These are phyloP conservation scores for Elephas maximus DNA, from an alignment of 2,113 vertebrate species.

Conservation along the genomic window DNA sequence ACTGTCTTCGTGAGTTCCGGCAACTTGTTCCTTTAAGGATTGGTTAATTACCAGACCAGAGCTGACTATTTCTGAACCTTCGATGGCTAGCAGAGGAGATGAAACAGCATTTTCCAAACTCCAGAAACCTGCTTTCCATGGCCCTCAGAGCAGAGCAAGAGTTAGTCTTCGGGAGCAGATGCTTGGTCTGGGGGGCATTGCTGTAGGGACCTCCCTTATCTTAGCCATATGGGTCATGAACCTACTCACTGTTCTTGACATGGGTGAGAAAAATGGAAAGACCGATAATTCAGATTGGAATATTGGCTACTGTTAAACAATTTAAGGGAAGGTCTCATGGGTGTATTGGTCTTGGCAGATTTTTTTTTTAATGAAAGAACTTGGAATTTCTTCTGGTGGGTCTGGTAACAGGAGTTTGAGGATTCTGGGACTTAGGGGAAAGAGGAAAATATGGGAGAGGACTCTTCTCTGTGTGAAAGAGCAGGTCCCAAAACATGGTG, in stretches of 20 bases:
- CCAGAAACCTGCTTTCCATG: neutral
- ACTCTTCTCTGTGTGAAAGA: neutral
- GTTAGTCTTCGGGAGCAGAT: neutral
- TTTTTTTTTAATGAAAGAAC: constrained; percentile 4
- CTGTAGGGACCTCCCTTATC: constrained; percentile 23
- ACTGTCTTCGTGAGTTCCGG: neutral
- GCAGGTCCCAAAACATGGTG: neutral
- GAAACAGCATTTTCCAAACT: neutral
- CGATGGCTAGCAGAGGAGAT: neutral
- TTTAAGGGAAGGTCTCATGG: neutral
- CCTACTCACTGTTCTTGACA: neutral
- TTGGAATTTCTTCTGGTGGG: neutral
- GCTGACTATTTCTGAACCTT: neutral
- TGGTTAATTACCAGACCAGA: neutral
- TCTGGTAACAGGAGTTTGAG: neutral
- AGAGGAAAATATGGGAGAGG: neutral
- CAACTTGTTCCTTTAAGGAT: neutral
- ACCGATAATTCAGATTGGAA: neutral
- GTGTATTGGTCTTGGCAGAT: neutral
- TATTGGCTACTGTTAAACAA: neutral
- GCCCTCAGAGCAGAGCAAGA: neutral
- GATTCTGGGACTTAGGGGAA: neutral
- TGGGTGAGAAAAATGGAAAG: constrained; percentile 5
- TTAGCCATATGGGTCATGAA: neutral
- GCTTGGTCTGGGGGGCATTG: neutral